These are phyloP conservation scores for Phenganax stokvisi DNA, from an alignment of 92 coral and sea anemone species.

Conservation along the genomic window DNA sequence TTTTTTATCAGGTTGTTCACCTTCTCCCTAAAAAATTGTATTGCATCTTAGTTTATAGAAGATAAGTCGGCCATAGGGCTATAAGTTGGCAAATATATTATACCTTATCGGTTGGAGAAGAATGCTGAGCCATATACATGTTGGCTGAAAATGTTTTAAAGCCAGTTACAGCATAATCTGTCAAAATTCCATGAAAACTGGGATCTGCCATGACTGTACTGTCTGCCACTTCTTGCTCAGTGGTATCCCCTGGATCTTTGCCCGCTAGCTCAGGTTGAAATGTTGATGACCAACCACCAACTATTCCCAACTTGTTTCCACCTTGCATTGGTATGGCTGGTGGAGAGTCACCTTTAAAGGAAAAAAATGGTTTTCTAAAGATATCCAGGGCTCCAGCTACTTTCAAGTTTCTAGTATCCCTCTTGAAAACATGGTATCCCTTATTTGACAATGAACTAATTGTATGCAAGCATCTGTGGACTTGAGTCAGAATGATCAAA, in stretches of 20 bases:
- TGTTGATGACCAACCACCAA: slow-evolving; percentile 88
- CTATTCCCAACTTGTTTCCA: slow-evolving; percentile 85
- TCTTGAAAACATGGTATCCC: slow-evolving; percentile 10
- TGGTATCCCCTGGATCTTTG: slow-evolving; percentile 19
- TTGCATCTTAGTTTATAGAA: too few species aligned
- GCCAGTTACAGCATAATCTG: slow-evolving; percentile 74
- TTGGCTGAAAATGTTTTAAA: slow-evolving; percentile 62
- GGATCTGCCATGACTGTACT: slow-evolving; percentile 33
- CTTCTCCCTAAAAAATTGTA: neutral
- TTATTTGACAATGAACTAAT: slow-evolving; percentile 31
- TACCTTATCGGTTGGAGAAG: slow-evolving; percentile 19
- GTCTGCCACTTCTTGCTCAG: neutral
- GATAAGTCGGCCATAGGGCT: too few species aligned
- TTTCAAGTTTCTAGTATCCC: neutral
- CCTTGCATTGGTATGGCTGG: slow-evolving; percentile 42
- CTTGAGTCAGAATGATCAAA: slow-evolving; percentile 16
- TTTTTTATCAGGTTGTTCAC: neutral
- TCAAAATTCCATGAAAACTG: slow-evolving; percentile 74
- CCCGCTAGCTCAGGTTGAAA: slow-evolving; percentile 62
- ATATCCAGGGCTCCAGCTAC: neutral
- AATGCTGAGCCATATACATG: neutral
- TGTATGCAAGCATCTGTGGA: slow-evolving; percentile 21
- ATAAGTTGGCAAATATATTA: neutral
- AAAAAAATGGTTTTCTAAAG: neutral
- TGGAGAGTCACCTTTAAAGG: slow-evolving; percentile 9